A percentile compares a stretch with the other conserved stretches of the same genome.
phyloP scores from a whole-genome alignment of 2,888 invertebrate genomes.

The Nowickia ferox region DNA sequence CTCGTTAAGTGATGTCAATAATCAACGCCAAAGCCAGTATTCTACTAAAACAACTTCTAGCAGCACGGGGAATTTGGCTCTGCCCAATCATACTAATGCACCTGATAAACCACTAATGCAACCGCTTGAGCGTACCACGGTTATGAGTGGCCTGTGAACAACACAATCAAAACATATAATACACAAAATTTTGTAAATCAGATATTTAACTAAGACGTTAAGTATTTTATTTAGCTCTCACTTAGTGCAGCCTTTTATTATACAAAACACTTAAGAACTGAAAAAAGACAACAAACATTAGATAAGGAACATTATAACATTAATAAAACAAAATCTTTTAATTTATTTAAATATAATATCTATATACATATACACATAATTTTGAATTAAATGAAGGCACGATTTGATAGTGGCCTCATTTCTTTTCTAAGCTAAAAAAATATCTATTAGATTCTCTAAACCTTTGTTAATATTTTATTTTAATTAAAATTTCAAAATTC shows the following conservation, averaged over 20 bases:
- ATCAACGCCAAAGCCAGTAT: constrained; percentile 82
- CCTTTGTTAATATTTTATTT: too few species aligned
- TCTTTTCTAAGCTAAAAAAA: too few species aligned
- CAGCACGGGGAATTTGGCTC: constrained; percentile 77
- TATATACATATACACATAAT: not conserved
- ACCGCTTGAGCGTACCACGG: constrained; percentile 74
- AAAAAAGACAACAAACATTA: not conserved
- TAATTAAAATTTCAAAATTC: too few species aligned
- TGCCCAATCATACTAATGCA: constrained; percentile 44
- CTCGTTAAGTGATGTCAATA: constrained; percentile 78
- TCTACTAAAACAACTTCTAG: constrained; percentile 82
- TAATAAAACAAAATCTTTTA: too few species aligned
- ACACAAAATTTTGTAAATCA: constrained; percentile 3
- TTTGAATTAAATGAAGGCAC: too few species aligned
- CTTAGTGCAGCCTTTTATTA: not conserved
- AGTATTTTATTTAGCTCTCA: not conserved
- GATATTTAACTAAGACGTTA: constrained; percentile 23
- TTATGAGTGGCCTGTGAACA: constrained; percentile 68
- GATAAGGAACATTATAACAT: too few species aligned
- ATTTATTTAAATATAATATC: not conserved
- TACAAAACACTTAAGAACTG: not conserved
- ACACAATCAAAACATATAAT: not conserved
- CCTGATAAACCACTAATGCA: constrained; percentile 78
- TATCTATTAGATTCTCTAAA: too few species aligned
- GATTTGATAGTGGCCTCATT: too few species aligned